Evolutionary conservation across 53 echinoderm and acorn worm genomes (phyloP).

Genomic region (Holothuria scabra): DNA sequence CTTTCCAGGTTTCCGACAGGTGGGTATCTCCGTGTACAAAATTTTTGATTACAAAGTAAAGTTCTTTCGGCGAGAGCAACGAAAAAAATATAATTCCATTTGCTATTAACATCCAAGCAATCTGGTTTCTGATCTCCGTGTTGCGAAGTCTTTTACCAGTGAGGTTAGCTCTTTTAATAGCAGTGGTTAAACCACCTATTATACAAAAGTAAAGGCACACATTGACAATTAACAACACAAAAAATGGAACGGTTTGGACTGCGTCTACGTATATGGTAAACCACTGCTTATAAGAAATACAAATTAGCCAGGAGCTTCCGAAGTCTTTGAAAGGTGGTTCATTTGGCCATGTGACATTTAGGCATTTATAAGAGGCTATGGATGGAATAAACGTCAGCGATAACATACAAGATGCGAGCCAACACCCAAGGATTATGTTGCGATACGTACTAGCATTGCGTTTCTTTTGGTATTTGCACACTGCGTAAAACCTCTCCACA

Average conservation of each 20-base stretch:
- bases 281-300: not conserved
- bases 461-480: constrained; percentile 26
- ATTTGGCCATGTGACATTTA: not conserved
- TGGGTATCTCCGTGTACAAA: not conserved
- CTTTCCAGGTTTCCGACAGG: not conserved
- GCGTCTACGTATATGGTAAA: not conserved
- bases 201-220: constrained; percentile 38
- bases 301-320: not conserved
- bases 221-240: constrained; percentile 3
- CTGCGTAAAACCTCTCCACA: constrained; percentile 36
- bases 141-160: constrained; percentile 44
- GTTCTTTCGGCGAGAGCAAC: constrained; percentile 23
- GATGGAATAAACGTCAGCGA: constrained; percentile 34
- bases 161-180: constrained; percentile 33
- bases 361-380: not conserved
- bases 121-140: constrained; percentile 45
- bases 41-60: constrained; percentile 22
- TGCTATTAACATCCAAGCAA: constrained; percentile 50
- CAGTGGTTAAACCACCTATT: constrained; percentile 2
- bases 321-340: constrained; percentile 32
- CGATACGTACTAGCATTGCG: constrained; percentile 7
- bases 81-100: constrained; percentile 34
- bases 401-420: constrained; percentile 15
- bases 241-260: constrained; percentile 35
- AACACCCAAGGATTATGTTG: not conserved